Percentiles rank a stretch among this genome's conserved stretches.
Evolutionary conservation across 2,113 vertebrate species (phyloP).

Genomic region (Terrapene triunguis): DNA sequence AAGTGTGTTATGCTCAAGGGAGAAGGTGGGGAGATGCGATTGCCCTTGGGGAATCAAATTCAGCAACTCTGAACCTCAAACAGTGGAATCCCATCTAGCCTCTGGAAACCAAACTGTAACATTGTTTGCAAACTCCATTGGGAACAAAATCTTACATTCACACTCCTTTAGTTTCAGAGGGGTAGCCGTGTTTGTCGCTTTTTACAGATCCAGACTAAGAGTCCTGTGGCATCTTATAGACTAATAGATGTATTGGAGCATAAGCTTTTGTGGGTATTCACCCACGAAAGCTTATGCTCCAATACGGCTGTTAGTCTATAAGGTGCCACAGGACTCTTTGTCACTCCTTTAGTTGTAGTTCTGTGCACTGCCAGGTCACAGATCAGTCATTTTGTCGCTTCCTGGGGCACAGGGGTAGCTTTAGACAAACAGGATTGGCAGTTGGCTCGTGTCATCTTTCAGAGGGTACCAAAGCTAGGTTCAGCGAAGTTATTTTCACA

Average conservation of each 20-base stretch:
- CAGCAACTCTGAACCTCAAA: neutral
- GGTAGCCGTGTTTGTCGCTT: no score
- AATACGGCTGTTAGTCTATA: no score
- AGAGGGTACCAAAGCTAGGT: neutral
- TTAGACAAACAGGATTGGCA: neutral
- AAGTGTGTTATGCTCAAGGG: neutral
- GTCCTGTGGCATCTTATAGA: no score
- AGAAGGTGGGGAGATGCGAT: neutral
- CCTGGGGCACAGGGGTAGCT: accelerated
- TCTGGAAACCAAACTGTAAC: neutral
- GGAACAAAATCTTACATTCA: neutral
- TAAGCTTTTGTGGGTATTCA: no score
- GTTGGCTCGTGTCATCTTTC: neutral
- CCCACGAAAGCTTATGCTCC: no score
- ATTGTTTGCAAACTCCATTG: neutral
- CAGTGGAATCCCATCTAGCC: neutral
- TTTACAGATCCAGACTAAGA: no score
- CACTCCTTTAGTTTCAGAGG: neutral
- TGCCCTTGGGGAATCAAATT: neutral
- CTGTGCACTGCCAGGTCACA: neutral
- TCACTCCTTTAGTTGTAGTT: neutral
- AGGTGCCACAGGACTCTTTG: no score
- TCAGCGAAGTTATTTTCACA: neutral
- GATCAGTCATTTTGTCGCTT: neutral
- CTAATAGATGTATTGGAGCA: no score